Conservation (phyloP, 2,888 invertebrate species). For the Drosophila diplacantha region DNA sequence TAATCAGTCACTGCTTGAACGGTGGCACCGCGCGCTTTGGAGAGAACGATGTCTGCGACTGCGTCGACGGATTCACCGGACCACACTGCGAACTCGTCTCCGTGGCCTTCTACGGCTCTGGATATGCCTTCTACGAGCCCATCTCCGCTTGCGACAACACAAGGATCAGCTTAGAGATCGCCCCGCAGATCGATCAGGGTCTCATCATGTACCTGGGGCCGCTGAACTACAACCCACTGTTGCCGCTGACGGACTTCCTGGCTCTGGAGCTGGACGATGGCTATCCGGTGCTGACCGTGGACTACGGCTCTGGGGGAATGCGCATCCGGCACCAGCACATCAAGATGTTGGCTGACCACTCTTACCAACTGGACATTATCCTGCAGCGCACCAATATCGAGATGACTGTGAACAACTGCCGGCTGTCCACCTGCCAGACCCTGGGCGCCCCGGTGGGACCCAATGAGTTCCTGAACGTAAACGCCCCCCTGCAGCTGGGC, state of each 20-base stretch:
- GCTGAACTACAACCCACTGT: constrained; percentile 81
- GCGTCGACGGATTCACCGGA: constrained; percentile 87
- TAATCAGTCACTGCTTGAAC: constrained; percentile 82
- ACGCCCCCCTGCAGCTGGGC: constrained; percentile 92
- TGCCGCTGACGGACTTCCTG: constrained; percentile 90
- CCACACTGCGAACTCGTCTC: constrained; percentile 93
- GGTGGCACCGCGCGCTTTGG: constrained; percentile 83
- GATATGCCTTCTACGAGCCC: constrained; percentile 95
- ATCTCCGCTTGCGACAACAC: constrained; percentile 92
- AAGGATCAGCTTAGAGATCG: constrained; percentile 88
- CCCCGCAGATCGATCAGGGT: constrained; percentile 86
- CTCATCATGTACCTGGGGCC: constrained; percentile 96
- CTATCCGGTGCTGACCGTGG: constrained; percentile 88
- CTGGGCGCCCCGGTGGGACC: constrained; percentile 84
- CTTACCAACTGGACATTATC: constrained; percentile 91
- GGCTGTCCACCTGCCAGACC: constrained; percentile 84
- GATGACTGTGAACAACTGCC: constrained; percentile 88
- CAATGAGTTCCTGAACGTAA: constrained; percentile 87
- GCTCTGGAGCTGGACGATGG: constrained; percentile 91
- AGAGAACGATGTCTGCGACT: constrained; percentile 85
- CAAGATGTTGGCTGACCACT: constrained; percentile 88
- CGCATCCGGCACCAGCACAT: constrained; percentile 84
- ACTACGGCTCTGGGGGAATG: constrained; percentile 91
- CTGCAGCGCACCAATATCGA: constrained; percentile 83
- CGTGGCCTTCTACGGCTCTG: constrained; percentile 92